These are phyloP conservation scores for Parasteatoda tepidariorum DNA, from an alignment of 1,140 invertebrate species.

Conservation along the genomic window DNA sequence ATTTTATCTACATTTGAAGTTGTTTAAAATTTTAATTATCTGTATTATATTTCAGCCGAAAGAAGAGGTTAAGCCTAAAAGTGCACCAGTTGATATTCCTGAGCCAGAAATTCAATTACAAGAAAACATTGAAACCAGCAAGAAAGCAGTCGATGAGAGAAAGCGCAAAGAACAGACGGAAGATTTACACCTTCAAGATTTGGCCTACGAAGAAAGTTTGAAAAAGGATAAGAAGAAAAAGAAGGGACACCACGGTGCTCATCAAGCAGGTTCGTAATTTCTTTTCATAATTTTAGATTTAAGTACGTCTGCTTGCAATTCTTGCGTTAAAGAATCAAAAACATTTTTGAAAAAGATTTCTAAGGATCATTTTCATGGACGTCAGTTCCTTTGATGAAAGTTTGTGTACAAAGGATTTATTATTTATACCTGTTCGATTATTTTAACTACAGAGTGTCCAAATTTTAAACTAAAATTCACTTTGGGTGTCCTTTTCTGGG, in stretches of 20 bases:
- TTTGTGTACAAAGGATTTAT: too few relatives aligned
- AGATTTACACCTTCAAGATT: constrained; percentile 43
- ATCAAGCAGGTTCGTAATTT: constrained; percentile 5
- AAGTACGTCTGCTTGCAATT: too few relatives aligned
- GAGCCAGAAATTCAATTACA: constrained; percentile 20
- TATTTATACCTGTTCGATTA: too few relatives aligned
- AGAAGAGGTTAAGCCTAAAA: constrained; percentile 10
- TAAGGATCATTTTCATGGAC: too few relatives aligned
- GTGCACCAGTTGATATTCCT: constrained; percentile 12
- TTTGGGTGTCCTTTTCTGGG: too few relatives aligned
- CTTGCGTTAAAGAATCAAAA: too few relatives aligned
- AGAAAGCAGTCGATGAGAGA: constrained; percentile 6
- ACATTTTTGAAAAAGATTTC: background rate
- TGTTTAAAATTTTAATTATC: too few relatives aligned
- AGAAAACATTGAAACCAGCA: constrained; percentile 26
- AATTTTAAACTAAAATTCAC: too few relatives aligned
- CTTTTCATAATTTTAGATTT: background rate
- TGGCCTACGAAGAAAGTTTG: constrained; percentile 30
- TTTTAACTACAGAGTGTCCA: too few relatives aligned
- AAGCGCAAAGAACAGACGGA: constrained; percentile 8
- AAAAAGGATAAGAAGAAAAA: constrained; percentile 53
- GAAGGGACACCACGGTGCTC: background rate
- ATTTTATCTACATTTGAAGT: too few relatives aligned
- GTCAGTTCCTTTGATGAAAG: too few relatives aligned
- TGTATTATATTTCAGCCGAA: background rate